Evolutionary conservation across 2,888 invertebrate genomes (phyloP).

Genomic region (Scaptomyza polygonia): DNA sequence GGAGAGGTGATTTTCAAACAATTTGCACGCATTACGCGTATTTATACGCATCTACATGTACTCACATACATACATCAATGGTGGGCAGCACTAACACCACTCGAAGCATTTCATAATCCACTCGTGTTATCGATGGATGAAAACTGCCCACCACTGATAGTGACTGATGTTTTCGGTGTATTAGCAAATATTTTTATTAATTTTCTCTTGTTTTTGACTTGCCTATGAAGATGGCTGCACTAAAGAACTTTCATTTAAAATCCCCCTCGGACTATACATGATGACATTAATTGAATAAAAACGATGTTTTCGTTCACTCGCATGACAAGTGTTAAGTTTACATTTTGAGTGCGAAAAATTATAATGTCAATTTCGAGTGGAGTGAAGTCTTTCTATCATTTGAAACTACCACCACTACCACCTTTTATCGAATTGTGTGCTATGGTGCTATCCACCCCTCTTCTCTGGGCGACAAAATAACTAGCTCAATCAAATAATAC

Average conservation of each 20-base stretch:
- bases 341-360: constrained; percentile 33
- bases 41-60: background rate
- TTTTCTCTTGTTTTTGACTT: background rate
- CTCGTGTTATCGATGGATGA: background rate
- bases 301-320: background rate
- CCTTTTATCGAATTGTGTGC: background rate
- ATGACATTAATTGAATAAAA: constrained; percentile 12
- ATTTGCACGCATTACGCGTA: constrained; percentile 67
- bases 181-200: background rate
- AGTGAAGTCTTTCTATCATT: background rate
- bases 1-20: constrained; percentile 68
- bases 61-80: background rate
- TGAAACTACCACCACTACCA: constrained; percentile 23
- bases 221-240: background rate
- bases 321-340: constrained; percentile 21
- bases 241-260: background rate
- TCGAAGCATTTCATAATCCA: background rate
- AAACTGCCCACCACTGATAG: background rate
- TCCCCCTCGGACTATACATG: background rate
- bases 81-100: background rate
- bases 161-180: background rate
- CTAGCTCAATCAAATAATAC: constrained; percentile 63
- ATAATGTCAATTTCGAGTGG: background rate
- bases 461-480: constrained; percentile 37
- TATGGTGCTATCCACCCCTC: constrained; percentile 5